These are phyloP conservation scores for Sarcoramphus papa DNA, from an alignment of 2,797 vertebrate genomes.

Conservation along the genomic window DNA sequence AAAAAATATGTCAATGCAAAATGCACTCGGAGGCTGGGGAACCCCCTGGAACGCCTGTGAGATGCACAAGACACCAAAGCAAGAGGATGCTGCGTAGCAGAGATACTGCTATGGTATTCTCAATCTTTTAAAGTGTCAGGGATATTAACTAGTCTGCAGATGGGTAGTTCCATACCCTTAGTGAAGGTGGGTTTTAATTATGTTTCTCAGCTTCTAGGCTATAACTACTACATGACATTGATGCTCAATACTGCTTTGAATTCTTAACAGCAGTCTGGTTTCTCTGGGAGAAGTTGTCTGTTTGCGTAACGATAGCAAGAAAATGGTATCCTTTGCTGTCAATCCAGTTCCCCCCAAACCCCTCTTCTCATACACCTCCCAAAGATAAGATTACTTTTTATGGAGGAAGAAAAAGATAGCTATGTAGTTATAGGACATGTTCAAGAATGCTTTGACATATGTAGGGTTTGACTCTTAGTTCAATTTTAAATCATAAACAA, in stretches of 20 bases:
- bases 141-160: not conserved
- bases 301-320: not conserved
- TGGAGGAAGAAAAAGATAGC: not conserved
- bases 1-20: not conserved
- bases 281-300: not conserved
- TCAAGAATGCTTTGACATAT: not conserved
- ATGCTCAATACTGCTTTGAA: not conserved
- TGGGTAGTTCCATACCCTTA: not conserved
- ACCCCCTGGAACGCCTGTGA: not conserved
- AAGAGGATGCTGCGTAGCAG: not conserved
- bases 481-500: not conserved
- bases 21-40: not conserved
- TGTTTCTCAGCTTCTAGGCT: not conserved
- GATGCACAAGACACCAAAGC: not conserved
- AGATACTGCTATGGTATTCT: not conserved
- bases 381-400: not conserved
- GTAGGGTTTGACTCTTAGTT: not conserved
- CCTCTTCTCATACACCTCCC: not conserved
- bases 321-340: not conserved
- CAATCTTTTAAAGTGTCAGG: not conserved
- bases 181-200: not conserved
- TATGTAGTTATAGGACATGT: not conserved
- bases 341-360: not conserved
- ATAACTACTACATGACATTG: not conserved
- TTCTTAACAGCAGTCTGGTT: constrained; percentile 1